phyloP scores from a whole-genome alignment of 2,888 invertebrate species.

The Ornithoptera priamus region DNA sequence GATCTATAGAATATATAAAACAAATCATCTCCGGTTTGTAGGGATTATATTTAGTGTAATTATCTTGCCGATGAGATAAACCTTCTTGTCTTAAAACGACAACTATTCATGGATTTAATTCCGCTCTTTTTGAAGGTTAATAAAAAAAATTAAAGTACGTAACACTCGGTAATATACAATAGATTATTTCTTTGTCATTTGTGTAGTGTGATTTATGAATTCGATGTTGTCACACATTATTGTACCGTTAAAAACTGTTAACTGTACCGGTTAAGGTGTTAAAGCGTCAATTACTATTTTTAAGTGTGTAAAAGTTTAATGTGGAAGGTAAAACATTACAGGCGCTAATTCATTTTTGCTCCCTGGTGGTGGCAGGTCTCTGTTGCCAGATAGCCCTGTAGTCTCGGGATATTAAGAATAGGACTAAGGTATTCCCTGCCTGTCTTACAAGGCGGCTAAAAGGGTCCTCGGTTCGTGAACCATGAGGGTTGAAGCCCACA shows the following conservation, averaged over 20 bases:
- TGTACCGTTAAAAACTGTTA: conserved; percentile 27
- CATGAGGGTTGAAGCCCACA: too few species aligned
- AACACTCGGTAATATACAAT: neutral
- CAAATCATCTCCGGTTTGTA: neutral
- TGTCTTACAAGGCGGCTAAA: too few species aligned
- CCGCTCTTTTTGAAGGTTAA: neutral
- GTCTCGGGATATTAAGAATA: too few species aligned
- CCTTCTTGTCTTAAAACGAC: neutral
- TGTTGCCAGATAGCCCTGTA: too few species aligned
- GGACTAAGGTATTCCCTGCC: too few species aligned
- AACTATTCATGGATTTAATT: neutral
- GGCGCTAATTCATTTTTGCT: conserved; percentile 19
- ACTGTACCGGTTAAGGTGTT: conserved; percentile 49
- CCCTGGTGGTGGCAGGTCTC: too few species aligned
- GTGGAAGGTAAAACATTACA: conserved; percentile 30
- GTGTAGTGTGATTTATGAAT: neutral
- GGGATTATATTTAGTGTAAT: neutral
- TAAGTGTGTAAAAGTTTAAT: conserved; percentile 23
- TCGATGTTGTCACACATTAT: conserved; percentile 19
- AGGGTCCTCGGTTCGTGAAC: too few species aligned
- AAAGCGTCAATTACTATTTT: conserved; percentile 55
- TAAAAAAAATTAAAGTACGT: neutral
- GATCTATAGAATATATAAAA: neutral
- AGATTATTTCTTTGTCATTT: neutral
- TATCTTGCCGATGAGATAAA: too few species aligned